Base-by-base conservation (phyloP, 1,140 invertebrate species). In the Calliopsis andreniformis region DNA sequence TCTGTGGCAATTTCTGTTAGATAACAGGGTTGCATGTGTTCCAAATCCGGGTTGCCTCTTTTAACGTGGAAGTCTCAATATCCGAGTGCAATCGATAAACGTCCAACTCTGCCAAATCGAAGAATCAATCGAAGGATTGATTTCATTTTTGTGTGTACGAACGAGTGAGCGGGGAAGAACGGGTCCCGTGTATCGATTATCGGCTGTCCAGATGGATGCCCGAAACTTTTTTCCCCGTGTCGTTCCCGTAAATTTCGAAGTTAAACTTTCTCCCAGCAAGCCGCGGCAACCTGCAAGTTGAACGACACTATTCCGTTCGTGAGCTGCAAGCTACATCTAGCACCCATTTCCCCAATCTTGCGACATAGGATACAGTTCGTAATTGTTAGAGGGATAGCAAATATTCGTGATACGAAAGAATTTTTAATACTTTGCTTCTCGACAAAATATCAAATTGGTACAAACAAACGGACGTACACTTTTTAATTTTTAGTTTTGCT, bases 181-280 rank as follows among this genome's bases (percentile, higher is more conserved):
- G 61, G 42, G 42, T 12, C 39, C 56, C 79, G 55, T 51, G 63
- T 82, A 82, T 82, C 59, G 81, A 83, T 83, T 83, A 82, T 82
- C 56, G 78, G 55, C 58, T 76, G 53, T 76, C 75, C 75, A 78
- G 68, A 73, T 78, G 76, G 79, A 78, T 79, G 66, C 61, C 32
- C 8, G 77, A 76, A 78, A 79, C 76, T 79, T 82, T 82, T 78
- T 73, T 68, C 35, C n/a, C 30, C 42, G 42, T 28, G 61, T 56
- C 61, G 62, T 35, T 39, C 63, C n/a, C 58, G 79, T 78, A 83
- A 83, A 83, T 83, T 82, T 51, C 49, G 8, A 78, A 83, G 69
- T 81, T 78, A 39, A 72, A 83, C 68, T 81, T 78, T 55, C 23
- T 23, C 47, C 18, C 43, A 20, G 14, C 51, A 20, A 23, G 69